phyloP scores from a whole-genome alignment of 35 echinoderm and acorn worm genomes.

The Amphiura filiformis region DNA sequence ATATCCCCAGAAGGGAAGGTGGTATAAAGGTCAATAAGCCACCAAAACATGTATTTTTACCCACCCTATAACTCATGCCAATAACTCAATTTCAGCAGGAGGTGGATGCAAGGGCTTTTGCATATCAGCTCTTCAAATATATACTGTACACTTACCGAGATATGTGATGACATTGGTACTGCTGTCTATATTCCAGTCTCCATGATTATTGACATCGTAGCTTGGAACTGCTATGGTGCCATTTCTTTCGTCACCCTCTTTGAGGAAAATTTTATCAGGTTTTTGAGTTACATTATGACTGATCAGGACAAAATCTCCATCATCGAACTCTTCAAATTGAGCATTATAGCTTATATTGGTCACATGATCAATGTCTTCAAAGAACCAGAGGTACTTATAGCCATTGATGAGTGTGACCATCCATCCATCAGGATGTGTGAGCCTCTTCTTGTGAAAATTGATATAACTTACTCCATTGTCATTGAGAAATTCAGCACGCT shows the following conservation, averaged over 20 bases:
- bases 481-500: conserved; percentile 70
- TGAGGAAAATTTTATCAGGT: conserved; percentile 77
- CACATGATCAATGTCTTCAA: conserved; percentile 85
- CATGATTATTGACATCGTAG: conserved; percentile 59
- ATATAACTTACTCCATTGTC: conserved; percentile 41
- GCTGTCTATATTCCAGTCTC: conserved; percentile 78
- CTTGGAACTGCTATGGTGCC: conserved; percentile 35
- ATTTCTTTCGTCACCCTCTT: no score
- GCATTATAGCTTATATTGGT: conserved; percentile 88
- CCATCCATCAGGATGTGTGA: conserved; percentile 82
- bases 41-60: no score
- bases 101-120: no score
- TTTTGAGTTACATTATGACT: conserved; percentile 86
- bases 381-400: conserved; percentile 62
- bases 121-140: no score
- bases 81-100: no score
- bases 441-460: conserved; percentile 73
- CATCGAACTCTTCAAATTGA: conserved; percentile 70
- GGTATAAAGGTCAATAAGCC: no score
- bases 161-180: conserved; percentile 63
- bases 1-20: no score
- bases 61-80: no score
- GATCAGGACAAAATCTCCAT: conserved; percentile 80
- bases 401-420: conserved; percentile 83
- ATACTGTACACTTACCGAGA: conserved; percentile 58